These are phyloP conservation scores for Ormyrus labotus DNA, from an alignment of 2,888 invertebrate species.

Conservation along the genomic window DNA sequence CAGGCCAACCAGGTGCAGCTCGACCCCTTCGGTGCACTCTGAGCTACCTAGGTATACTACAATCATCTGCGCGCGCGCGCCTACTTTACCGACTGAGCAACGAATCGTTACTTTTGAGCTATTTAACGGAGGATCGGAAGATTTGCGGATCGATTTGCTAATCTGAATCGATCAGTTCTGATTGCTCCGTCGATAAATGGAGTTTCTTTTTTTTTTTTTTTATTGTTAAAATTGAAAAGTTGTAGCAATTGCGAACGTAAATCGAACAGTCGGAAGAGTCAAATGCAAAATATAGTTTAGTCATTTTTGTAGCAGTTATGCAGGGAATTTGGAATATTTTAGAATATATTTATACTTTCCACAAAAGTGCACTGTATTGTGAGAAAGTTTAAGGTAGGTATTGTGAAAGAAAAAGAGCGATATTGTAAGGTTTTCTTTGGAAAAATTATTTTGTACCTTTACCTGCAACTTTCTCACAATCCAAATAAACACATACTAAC, in stretches of 20 bases:
- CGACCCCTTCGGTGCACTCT: slow-evolving; percentile 78
- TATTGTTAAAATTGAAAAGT: too few species aligned
- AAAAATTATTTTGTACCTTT: slow-evolving; percentile 5
- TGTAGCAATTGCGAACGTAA: too few species aligned
- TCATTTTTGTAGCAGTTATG: slow-evolving; percentile 19
- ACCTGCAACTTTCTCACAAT: slow-evolving; percentile 21
- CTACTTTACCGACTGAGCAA: too few species aligned
- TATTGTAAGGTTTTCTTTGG: neutral
- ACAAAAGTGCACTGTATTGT: slow-evolving; percentile 33
- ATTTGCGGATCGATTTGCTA: too few species aligned
- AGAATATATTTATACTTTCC: slow-evolving; percentile 20
- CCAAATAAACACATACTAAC: slow-evolving; percentile 47
- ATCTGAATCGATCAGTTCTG: too few species aligned
- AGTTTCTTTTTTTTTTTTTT: too few species aligned
- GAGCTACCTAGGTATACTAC: slow-evolving; percentile 68
- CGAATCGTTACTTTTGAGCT: too few species aligned
- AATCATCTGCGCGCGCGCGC: neutral
- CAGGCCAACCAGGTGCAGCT: slow-evolving; percentile 76
- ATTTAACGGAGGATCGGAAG: too few species aligned
- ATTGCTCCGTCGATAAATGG: too few species aligned
- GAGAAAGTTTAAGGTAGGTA: slow-evolving; percentile 12
- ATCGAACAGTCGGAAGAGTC: neutral
- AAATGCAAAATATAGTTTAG: neutral
- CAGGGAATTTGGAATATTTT: slow-evolving; percentile 22
- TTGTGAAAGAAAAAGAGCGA: neutral